phyloP scores from a whole-genome alignment of 2,113 vertebrate genomes.

The Epinephelus lanceolatus region DNA sequence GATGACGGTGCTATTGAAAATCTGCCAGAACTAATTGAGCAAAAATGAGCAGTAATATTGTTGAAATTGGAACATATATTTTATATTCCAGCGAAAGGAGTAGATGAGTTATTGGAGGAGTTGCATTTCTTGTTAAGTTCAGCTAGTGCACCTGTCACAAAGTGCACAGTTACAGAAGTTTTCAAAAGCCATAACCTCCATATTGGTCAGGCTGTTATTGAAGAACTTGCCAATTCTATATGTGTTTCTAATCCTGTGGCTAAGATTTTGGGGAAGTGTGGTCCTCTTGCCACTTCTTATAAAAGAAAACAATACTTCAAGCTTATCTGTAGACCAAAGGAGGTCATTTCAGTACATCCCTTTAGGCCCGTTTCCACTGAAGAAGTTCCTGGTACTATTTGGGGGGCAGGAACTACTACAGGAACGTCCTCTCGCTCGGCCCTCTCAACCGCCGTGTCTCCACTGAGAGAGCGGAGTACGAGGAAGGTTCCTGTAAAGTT shows the following conservation, averaged over 20 bases:
- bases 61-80: constrained; percentile 29
- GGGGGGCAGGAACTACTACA: too few species aligned
- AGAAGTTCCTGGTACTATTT: too few species aligned
- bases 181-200: constrained; percentile 14
- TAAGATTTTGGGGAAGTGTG: constrained; percentile 6
- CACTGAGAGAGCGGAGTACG: too few species aligned
- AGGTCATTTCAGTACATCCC: constrained; percentile 9
- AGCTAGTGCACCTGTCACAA: constrained; percentile 10
- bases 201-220: constrained; percentile 12
- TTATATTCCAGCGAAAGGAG: constrained; percentile 15
- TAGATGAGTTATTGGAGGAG: constrained; percentile 10
- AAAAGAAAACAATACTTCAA: not conserved
- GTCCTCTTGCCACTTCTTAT: not conserved
- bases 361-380: not conserved
- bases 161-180: not conserved
- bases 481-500: too few species aligned
- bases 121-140: constrained; percentile 14
- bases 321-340: not conserved
- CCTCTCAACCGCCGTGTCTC: too few species aligned
- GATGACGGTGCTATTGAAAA: constrained; percentile 5
- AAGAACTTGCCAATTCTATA: constrained; percentile 10
- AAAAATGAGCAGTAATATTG: not conserved
- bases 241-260: constrained; percentile 6
- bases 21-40: not conserved
- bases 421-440: too few species aligned